These are phyloP conservation scores for Naso thynnoides DNA, from an alignment of 2,797 vertebrate species.

Conservation along the genomic window DNA sequence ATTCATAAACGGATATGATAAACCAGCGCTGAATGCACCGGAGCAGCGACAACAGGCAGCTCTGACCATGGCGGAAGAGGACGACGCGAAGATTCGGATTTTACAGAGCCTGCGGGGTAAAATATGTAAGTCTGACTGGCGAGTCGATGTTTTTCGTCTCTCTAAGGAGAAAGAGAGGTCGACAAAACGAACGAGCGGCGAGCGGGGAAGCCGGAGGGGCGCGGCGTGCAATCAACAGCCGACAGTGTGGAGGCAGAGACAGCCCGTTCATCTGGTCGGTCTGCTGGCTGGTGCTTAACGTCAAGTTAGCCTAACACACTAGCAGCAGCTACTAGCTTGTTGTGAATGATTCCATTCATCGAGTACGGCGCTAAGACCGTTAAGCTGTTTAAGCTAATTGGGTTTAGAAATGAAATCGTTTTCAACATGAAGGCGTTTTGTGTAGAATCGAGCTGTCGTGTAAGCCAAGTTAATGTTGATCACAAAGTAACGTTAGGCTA, in stretches of 20 bases:
- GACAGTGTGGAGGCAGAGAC: constrained; percentile 50
- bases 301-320: constrained; percentile 74
- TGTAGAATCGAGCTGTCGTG: constrained; percentile 3
- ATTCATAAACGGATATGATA: constrained; percentile 87
- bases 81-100: constrained; percentile 90
- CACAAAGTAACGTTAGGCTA: constrained; percentile 55
- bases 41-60: constrained; percentile 75
- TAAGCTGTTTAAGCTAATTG: not conserved
- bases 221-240: constrained; percentile 72
- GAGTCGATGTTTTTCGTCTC: constrained; percentile 14
- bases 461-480: constrained; percentile 32
- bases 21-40: constrained; percentile 81
- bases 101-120: constrained; percentile 96
- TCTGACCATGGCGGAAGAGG: constrained; percentile 90
- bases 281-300: constrained; percentile 55
- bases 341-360: constrained; percentile 65
- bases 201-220: constrained; percentile 77
- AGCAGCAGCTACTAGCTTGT: constrained; percentile 59
- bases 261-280: constrained; percentile 57
- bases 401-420: not conserved
- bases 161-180: constrained; percentile 25
- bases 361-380: not conserved
- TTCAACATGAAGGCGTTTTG: not conserved
- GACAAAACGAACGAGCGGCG: constrained; percentile 47
- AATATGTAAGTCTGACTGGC: constrained; percentile 91